Evolutionary conservation across 35 echinoderm and acorn worm species (phyloP), one percentile per base, ranked within the genome.

Genomic region (Hemicentrotus pulcherrimus): DNA sequence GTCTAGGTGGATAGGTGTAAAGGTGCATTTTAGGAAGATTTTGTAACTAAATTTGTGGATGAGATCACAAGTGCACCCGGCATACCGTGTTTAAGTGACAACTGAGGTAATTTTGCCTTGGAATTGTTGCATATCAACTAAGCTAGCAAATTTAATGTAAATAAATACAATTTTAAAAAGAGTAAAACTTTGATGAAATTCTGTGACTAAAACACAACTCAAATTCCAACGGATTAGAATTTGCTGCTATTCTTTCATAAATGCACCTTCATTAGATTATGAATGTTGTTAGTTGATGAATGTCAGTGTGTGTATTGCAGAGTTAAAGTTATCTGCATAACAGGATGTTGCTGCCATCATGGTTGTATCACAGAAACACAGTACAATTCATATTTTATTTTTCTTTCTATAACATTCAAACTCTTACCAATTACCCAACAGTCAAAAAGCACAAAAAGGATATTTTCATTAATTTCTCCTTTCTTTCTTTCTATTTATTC

Each of bases 211-310:
- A 55, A 55, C 50, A 55, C 0, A 10, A 15, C 6, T 55, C 50
- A 55, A 55, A 55, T 8, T 12, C 15, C 50, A 55, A 55, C 10
- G 9, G 50, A 55, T 55, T 55, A 55, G 15, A 55, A 9, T 55
- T 55, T 55, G 50, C 50, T 13, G 50, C 12, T 15, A 55, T 15
- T 11, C 61, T 71, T 24, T 71, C 61, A 71, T 19, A 71, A 71
- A 71, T 71, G 61, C 61, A 71, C 61, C 65, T 78, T 78, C 24
- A 78, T 8, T 28, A 8, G 22, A 78, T 78, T 8, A 78, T 78
- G 65, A 78, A 78, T 78, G 65, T 18, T 78, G 65, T 78, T 78
- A 78, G 65, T 78, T 78, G 28, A 78, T 78, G 65, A 78, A n/a
- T 78, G 65, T 78, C 65, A 28, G 65, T 78, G 65, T 78, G n/a